Evolutionary conservation across 2,797 vertebrate species (phyloP).

Genomic region (Neosilurus hyrtlii): DNA sequence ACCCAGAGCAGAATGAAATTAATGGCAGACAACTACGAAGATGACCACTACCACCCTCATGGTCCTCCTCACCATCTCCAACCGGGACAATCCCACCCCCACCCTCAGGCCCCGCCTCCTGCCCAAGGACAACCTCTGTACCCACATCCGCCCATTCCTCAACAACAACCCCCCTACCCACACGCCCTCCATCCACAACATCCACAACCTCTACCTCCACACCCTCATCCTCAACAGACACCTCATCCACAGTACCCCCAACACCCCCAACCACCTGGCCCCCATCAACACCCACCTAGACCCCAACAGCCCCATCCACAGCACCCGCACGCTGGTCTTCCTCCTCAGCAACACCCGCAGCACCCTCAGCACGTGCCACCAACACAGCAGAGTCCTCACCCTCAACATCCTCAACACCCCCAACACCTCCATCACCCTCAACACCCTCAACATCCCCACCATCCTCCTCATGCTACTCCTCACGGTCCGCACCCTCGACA

Average conservation of each 20-base stretch:
- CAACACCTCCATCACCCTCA: slow-evolving; percentile 47
- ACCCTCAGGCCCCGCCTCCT: slow-evolving; percentile 57
- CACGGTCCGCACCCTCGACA: slow-evolving; percentile 62
- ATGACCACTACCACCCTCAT: slow-evolving; percentile 79
- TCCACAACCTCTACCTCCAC: slow-evolving; percentile 62
- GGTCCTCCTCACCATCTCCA: slow-evolving; percentile 68
- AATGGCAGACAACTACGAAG: slow-evolving; percentile 93
- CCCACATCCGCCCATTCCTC: slow-evolving; percentile 61
- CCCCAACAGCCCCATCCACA: slow-evolving; percentile 67
- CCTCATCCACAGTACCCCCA: slow-evolving; percentile 24
- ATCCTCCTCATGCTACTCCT: slow-evolving; percentile 62
- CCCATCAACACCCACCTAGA: slow-evolving; percentile 79
- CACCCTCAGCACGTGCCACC: slow-evolving; percentile 71
- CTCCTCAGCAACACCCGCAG: slow-evolving; percentile 67
- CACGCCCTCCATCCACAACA: slow-evolving; percentile 63
- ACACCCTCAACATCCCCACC: slow-evolving; percentile 37
- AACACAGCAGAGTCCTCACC: slow-evolving; percentile 59
- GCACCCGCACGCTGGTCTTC: slow-evolving; percentile 61
- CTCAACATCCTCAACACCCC: slow-evolving; percentile 55
- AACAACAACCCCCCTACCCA: slow-evolving; percentile 63
- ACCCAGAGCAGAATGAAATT: slow-evolving; percentile 98
- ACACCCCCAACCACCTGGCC: slow-evolving; percentile 76
- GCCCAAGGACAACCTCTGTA: slow-evolving; percentile 66
- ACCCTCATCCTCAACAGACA: slow-evolving; percentile 43
- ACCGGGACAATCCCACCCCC: slow-evolving; percentile 65